Percentiles rank a stretch among this genome's conserved stretches.
Evolutionary conservation across 2,888 invertebrate genomes (phyloP).

Genomic region (Piscicola geometra): DNA sequence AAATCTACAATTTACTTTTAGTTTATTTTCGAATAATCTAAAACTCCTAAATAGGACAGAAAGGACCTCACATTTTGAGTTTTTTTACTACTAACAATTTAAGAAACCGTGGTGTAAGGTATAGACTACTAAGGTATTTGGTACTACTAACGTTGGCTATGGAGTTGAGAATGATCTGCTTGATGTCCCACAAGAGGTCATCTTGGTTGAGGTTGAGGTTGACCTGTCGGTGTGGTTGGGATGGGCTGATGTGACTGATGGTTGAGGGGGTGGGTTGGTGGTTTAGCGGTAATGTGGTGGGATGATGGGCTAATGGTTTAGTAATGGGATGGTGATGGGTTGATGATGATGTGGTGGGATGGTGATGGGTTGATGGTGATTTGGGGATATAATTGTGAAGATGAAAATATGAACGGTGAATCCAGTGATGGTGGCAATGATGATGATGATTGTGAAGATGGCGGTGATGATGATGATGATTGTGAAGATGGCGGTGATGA

Average conservation of each 20-base stretch:
- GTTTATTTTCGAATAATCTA: too few relatives aligned
- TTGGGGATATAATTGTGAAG: neutral
- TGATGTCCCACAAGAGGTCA: constrained; percentile 96
- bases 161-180: constrained; percentile 90
- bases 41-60: too few relatives aligned
- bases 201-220: constrained; percentile 93
- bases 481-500: neutral
- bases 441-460: constrained; percentile 1
- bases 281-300: neutral
- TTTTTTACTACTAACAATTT: too few relatives aligned
- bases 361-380: constrained; percentile 3
- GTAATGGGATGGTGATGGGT: neutral
- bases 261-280: neutral
- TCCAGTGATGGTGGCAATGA: neutral
- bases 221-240: too few relatives aligned
- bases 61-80: too few relatives aligned
- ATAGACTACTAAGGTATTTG: too few relatives aligned
- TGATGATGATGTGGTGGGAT: constrained; percentile 3
- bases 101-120: too few relatives aligned
- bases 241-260: too few relatives aligned
- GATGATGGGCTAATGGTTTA: neutral
- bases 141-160: constrained; percentile 85
- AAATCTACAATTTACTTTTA: too few relatives aligned
- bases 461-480: neutral
- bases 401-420: neutral